Percentiles rank a stretch among this genome's conserved stretches.
Evolutionary conservation across 2,797 vertebrate genomes (phyloP).

Genomic region (Buphagus erythrorhynchus): DNA sequence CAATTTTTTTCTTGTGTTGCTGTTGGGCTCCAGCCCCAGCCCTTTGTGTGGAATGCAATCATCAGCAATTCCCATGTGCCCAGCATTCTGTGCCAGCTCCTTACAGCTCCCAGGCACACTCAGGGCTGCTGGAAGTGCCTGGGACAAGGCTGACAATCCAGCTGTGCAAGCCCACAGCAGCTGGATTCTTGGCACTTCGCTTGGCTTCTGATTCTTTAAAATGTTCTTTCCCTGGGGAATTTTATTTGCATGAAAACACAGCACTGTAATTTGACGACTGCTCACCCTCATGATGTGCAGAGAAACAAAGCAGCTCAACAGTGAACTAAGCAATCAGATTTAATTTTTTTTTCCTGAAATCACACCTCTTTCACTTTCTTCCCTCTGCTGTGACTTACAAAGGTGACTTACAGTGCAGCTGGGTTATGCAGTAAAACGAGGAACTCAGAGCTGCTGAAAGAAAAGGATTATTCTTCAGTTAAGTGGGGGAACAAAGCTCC

Average conservation of each 20-base stretch:
- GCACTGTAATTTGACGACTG: not conserved
- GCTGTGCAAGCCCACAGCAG: not conserved
- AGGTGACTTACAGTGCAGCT: constrained; percentile 35
- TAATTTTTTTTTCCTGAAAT: not conserved
- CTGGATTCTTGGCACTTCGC: not conserved
- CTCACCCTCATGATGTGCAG: not conserved
- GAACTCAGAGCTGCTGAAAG: not conserved
- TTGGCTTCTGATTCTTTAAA: not conserved
- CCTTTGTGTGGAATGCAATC: constrained; percentile 19
- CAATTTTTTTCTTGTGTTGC: not conserved
- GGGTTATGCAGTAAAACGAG: not conserved
- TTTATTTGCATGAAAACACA: constrained; percentile 29
- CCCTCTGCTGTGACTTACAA: not conserved
- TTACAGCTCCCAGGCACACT: not conserved
- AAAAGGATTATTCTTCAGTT: constrained; percentile 35
- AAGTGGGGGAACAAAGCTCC: constrained; percentile 40
- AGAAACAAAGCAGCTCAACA: not conserved
- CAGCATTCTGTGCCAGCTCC: constrained; percentile 26
- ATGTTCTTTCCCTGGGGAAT: not conserved
- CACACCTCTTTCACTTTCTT: not conserved
- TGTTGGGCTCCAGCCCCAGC: not conserved
- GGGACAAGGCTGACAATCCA: not conserved
- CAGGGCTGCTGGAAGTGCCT: not conserved
- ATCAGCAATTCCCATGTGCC: constrained; percentile 32
- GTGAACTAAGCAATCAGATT: not conserved